phyloP scores from a whole-genome alignment of 2,797 vertebrate genomes.

The Etheostoma perlongum region DNA sequence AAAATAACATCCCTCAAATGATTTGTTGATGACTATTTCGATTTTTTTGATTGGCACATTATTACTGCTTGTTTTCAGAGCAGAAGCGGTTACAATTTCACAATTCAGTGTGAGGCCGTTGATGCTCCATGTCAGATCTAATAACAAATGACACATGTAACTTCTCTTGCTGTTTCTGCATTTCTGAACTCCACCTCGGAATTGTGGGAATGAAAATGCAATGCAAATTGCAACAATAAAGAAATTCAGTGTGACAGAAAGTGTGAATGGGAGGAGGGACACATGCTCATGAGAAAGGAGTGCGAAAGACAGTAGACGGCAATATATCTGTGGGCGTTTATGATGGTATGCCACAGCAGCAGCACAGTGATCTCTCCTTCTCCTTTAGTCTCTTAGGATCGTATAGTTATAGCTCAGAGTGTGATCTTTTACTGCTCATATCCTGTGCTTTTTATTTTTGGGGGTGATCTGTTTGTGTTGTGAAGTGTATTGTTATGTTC shows the following conservation, averaged over 20 bases:
- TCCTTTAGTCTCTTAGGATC: slow-evolving; percentile 31
- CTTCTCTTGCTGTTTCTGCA: slow-evolving; percentile 36
- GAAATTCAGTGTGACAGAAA: slow-evolving; percentile 47
- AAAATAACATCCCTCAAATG: slow-evolving; percentile 15
- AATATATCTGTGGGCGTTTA: slow-evolving; percentile 61
- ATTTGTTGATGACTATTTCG: slow-evolving; percentile 15
- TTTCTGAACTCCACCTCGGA: slow-evolving; percentile 43
- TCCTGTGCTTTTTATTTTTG: slow-evolving; percentile 6
- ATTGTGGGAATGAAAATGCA: slow-evolving; percentile 46
- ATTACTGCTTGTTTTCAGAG: slow-evolving; percentile 33
- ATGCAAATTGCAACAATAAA: slow-evolving; percentile 45
- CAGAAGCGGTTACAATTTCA: slow-evolving; percentile 35
- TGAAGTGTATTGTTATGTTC: background rate
- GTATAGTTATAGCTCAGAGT: slow-evolving; percentile 28
- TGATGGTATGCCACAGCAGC: slow-evolving; percentile 35
- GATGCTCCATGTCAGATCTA: slow-evolving; percentile 3
- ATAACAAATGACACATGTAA: slow-evolving; percentile 27
- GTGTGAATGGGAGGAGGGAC: slow-evolving; percentile 43
- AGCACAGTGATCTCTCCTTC: slow-evolving; percentile 12
- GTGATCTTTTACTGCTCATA: slow-evolving; percentile 35
- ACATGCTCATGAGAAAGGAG: slow-evolving; percentile 33
- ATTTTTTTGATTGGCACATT: slow-evolving; percentile 10
- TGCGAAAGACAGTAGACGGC: slow-evolving; percentile 50
- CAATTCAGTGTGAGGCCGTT: slow-evolving; percentile 30
- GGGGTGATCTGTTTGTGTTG: background rate